These are phyloP conservation scores for Tor tambroides DNA, from an alignment of 2,113 vertebrate species.

Conservation along the genomic window DNA sequence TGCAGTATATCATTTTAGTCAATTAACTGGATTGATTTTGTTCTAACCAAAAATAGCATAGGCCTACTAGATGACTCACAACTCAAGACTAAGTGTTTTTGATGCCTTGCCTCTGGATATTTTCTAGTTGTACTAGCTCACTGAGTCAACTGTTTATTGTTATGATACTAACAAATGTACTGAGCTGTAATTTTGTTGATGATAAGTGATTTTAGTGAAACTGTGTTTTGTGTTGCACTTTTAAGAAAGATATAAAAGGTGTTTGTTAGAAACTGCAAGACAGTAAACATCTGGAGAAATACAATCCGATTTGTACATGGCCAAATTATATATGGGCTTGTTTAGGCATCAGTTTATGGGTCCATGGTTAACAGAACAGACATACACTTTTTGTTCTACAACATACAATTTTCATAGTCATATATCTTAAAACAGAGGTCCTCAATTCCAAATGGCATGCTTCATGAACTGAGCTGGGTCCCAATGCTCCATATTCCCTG, in stretches of 20 bases:
- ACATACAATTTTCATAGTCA: no score
- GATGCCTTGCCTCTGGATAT: conserved; percentile 4
- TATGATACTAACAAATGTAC: conserved; percentile 1
- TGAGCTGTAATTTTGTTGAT: conserved; percentile 8
- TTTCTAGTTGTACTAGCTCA: neutral
- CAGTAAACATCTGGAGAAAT: neutral
- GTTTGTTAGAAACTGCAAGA: neutral
- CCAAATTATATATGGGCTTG: neutral
- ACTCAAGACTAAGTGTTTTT: neutral
- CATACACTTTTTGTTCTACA: neutral
- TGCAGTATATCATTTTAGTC: neutral
- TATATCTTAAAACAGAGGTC: no score
- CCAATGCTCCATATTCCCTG: no score
- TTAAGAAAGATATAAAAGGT: neutral
- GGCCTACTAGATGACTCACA: conserved; percentile 9
- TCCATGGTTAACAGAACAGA: neutral
- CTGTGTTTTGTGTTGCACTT: conserved; percentile 1
- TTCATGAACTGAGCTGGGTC: no score
- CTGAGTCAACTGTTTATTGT: neutral
- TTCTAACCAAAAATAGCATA: neutral
- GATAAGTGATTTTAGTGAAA: neutral
- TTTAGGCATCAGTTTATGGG: neutral
- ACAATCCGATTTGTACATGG: neutral
- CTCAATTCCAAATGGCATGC: no score
- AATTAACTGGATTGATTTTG: neutral